phyloP scores from a whole-genome alignment of 2,888 invertebrate genomes.

The Lasius platythorax region DNA sequence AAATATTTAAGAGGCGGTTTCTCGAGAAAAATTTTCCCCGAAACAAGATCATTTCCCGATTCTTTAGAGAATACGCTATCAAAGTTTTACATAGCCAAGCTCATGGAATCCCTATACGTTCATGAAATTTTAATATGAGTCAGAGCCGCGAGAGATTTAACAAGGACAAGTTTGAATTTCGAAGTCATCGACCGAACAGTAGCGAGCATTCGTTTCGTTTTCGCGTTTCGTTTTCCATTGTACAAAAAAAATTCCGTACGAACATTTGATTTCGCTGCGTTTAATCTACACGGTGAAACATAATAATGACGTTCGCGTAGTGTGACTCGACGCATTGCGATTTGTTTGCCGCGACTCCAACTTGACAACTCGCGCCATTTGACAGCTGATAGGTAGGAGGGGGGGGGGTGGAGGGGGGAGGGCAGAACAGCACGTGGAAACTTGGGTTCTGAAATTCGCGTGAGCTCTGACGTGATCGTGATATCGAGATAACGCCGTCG shows the following conservation, averaged over 20 bases:
- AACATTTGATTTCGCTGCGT: slow-evolving; percentile 2
- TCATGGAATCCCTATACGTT: not conserved
- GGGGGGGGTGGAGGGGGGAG: not conserved
- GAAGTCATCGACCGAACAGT: slow-evolving; percentile 12
- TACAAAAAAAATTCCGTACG: not conserved
- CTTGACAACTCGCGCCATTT: slow-evolving; percentile 7
- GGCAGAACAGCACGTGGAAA: not conserved
- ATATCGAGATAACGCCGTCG: slow-evolving; percentile 25
- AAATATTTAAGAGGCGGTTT: not conserved
- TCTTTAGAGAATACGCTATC: not conserved
- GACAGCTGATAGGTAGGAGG: not conserved
- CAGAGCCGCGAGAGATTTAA: not conserved
- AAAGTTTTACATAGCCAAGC: not conserved
- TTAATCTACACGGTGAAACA: not conserved
- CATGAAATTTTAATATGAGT: slow-evolving; percentile 7
- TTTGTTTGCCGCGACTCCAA: not conserved
- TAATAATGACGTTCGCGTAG: not conserved
- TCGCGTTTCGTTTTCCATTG: not conserved
- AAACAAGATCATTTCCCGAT: not conserved
- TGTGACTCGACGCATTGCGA: not conserved
- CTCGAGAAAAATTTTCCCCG: not conserved
- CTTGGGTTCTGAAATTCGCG: not conserved
- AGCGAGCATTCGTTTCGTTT: not conserved
- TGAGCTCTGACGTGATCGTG: not conserved
- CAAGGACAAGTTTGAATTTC: not conserved